Base-by-base conservation (phyloP, 2,888 invertebrate genomes). In the Drosophila leonis region DNA sequence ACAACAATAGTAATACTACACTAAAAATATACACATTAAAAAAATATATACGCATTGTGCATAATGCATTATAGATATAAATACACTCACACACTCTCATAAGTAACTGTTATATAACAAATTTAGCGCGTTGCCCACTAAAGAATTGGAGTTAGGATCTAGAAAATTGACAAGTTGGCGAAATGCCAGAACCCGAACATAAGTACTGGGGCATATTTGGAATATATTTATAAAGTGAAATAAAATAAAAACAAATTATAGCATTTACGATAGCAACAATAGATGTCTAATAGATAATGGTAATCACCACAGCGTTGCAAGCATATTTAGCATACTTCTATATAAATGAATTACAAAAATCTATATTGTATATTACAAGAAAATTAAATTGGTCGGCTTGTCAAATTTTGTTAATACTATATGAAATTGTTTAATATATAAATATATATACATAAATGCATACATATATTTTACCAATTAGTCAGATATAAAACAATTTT, bases 281-380 rank as follows among this genome's bases (percentile, higher is more conserved):
- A 88, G 72, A 88, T 84, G 88, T 85, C 88, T 84, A 66, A 66
- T 66, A 84, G 86, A 76, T 80, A 88, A 85, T 69, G 75, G 72
- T 81, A 78, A 61, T 57, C 72, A 65, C 65, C 82, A 72, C 68
- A 79, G 65, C 51, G 80, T 82, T 85, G 78, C 81, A 72, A 69
- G 68, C 77, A 84, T 79, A 82, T 71, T 75, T 68, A 79, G 71
- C 81, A 65, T 74, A 80, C 71, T 72, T 66, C 49, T 56, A 74
- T 70, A 79, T 75, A 77, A 61, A 81, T 70, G 39, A 65, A 75
- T 56, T 65, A 56, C 51, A 56, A 61, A 60, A 69, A 56, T 75
- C 39, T 55, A 72, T 80, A 82, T 73, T 83, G 86, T 84, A 88
- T 75, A 84, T 85, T 85, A 80, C 66, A 59, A 42, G 24, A 8